Evolutionary conservation across 2,797 vertebrate genomes (phyloP), one percentile per base, ranked within the genome.

Genomic region (Alauda arvensis): DNA sequence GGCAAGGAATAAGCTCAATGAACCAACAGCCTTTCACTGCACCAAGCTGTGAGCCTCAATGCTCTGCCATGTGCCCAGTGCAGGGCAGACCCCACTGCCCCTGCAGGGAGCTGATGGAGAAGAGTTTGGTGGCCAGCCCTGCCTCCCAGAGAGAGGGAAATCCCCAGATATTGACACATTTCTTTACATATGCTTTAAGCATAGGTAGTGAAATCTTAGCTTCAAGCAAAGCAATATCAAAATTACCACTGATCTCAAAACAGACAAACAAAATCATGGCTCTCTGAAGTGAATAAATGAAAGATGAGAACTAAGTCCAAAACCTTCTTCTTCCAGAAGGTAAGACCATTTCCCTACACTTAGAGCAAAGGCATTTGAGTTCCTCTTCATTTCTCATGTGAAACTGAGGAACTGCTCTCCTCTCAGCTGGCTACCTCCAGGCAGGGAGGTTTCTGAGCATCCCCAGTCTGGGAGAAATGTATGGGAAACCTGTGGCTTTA

Each of bases 381-480:
- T 48, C 17, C 29, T 65, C 37, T 39, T 75, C 12, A 18, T 75
- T 76, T 85, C 52, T 66, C 67, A 46, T 7, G 33, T 2, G 1
- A 46, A 80, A 51, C 31, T 9, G 33, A 76, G 45, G 60, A 72
- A 46, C 23, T 24, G 28, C 25, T 65, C 14, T 39, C 45, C 14
- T 39, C 45, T 77, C 39, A 87, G 60, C 49, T 78, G 42, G 18
- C 49, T 75, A 1, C 33, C 23, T 55, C 8, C 26, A 48, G 40
- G 4, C 39, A 59, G 34, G 13, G 12, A 29, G 3, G 21, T 6
- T 61, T 66, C 70, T 67, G 57, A 83, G 34, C 28, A 69, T 12
- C 2, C 18, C 20, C 0, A 4, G 21, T n/a, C 16, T 23, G 26
- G n/a, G 15, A 52, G 23, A 72, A 87, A 69, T 0, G 0, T 24